Evolutionary conservation across 2,888 invertebrate genomes (phyloP).

Genomic region (Cephus sareptanus): DNA sequence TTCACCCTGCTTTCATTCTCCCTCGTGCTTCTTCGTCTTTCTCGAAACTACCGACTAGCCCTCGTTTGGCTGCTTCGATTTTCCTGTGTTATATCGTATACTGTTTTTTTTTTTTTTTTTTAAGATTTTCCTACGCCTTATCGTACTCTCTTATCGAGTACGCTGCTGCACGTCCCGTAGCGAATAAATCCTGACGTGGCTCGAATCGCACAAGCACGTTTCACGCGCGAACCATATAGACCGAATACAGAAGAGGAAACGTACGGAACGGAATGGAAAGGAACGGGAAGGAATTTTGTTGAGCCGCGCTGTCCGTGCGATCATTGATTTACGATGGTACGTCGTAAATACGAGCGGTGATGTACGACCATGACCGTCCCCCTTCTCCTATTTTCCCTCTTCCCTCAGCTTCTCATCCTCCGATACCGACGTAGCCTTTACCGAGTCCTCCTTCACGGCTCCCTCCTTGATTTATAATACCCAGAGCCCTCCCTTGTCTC

Average conservation of each 20-base stretch:
- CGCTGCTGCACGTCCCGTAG: neutral
- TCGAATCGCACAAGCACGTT: neutral
- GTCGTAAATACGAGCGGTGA: conserved; percentile 51
- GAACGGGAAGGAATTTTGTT: conserved; percentile 48
- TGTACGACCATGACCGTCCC: conserved; percentile 45
- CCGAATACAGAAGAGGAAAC: conserved; percentile 14
- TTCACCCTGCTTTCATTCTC: neutral
- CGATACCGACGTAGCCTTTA: conserved; percentile 17
- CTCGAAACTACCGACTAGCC: neutral
- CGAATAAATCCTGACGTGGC: neutral
- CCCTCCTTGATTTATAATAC: conserved; percentile 49
- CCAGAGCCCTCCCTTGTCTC: conserved; percentile 38
- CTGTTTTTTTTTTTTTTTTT: neutral
- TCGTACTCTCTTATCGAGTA: neutral
- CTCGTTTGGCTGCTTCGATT: neutral
- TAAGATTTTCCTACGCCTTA: neutral
- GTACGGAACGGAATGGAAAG: conserved; percentile 32
- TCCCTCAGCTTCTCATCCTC: conserved; percentile 12
- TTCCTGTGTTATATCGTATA: neutral
- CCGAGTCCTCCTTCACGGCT: conserved; percentile 34
- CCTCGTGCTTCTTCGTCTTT: neutral
- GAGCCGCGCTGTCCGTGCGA: conserved; percentile 45
- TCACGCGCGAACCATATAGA: neutral
- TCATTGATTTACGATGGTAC: conserved; percentile 55
- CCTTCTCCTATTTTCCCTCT: conserved; percentile 20